Base-by-base conservation (phyloP, 2,888 invertebrate species). In the Vesta saturnalis region DNA sequence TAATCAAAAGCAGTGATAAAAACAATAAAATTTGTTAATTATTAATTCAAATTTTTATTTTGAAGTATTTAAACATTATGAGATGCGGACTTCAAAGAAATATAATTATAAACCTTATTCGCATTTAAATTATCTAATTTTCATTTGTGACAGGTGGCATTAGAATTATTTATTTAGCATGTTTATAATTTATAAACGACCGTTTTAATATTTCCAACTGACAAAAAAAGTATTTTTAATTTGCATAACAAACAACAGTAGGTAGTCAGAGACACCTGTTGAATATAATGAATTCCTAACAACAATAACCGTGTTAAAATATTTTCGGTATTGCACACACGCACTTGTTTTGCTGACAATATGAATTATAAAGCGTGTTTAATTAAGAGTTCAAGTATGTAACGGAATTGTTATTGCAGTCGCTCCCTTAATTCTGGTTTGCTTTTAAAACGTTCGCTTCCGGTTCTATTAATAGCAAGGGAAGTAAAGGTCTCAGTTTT, bases 401-500 rank as follows among this genome's bases (percentile, higher is more conserved):
- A 52, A 52, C 52, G 52, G 52, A 52, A 52, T 52, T 52, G 52
- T 52, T 52, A 18, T 49, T 49, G 19, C 19, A 52, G 52, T 52
- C 52, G 19, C 52, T 52, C 52, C 52, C 52, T 52, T 52, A 52
- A 52, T 52, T 52, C 18, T 4, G 16, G 49, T n/a, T 21, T 19
- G 19, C 1, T n/a, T 52, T 21, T 52, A 18, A 52, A 52, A 52
- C 52, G 52, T 21, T 52, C 19, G 19, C 18, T 52, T 52, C 52
- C 52, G 52, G 18, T 21, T 52, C 21, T 52, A 52, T 52, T 52
- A 52, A 19, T 52, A 52, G 52, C 6, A 18, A n/a, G 52, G 52
- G 52, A 52, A 52, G 52, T n/a, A 52, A 39, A 52, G 3, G 19
- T 52, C 52, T 52, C 52, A 52, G 52, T 52, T 52, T 52, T 52